Base-by-base conservation (phyloP, 2,888 invertebrate species). In the Ichneumoninae sp. region DNA sequence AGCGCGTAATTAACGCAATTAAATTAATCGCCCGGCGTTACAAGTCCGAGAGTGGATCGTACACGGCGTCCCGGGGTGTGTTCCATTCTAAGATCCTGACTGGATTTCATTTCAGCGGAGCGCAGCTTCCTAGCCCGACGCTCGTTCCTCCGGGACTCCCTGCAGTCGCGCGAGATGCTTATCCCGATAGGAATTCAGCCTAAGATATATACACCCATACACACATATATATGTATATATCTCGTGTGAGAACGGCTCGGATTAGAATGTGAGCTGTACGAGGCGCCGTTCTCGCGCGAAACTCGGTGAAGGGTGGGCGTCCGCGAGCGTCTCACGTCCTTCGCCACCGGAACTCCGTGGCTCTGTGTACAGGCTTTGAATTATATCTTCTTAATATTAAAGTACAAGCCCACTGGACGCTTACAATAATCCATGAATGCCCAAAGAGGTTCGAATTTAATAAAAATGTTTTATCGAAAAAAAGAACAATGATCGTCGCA, bases 1-100 rank as follows among this genome's bases (percentile, higher is more conserved):
- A 8, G 52, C 63, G 70, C 83, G 80, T 52, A 73, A 80, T 83
- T 70, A 79, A 81, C 75, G 76, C 82, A 84, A 84, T 84, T 84
- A 84, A 81, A 84, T 81, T 81, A 77, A 81, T 81, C 57, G 80
- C 76, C 81, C 77, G 70, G 30, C 47, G 57, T 52, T 73, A 65
- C 47, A 50, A 47, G 73, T 26, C 26, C 68, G 85, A 75, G 83
- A 83, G 73, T 74, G 83, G n/a, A 47, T 78, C 83, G 44, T 63
- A 79, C 16, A 60, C 22, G 30, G 65, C 63, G 19, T 47, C 52
- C 10, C 60, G 65, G 47, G 73, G 47, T 71, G 57, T 66, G 66
- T 73, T 75, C 68, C 73, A 54, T 52, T 65, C 73, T 33, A 36
- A 47, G 66, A 79, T 75, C 73, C 60, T 22, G 40, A 22, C 52